phyloP scores from a whole-genome alignment of 2,113 vertebrate genomes.

The Thamnaconus septentrionalis region DNA sequence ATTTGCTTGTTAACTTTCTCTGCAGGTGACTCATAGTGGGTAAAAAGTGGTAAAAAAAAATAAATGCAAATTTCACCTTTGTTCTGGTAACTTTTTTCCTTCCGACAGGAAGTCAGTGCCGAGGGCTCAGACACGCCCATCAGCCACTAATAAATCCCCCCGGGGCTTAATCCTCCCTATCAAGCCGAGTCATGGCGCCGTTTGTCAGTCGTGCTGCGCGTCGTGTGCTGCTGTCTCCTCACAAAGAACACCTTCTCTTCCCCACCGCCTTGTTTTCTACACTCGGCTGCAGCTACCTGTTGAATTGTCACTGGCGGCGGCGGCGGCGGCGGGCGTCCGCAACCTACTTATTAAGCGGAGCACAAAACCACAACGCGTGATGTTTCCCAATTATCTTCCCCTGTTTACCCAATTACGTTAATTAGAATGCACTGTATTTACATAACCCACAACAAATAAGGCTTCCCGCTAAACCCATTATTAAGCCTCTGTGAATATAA shows the following conservation, averaged over 20 bases:
- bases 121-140: constrained; percentile 40
- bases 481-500: constrained; percentile 56
- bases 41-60: too few species aligned
- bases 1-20: too few species aligned
- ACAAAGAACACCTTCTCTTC: constrained; percentile 25
- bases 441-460: constrained; percentile 61
- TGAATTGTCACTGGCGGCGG: neutral
- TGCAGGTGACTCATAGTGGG: too few species aligned
- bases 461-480: constrained; percentile 53
- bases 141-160: constrained; percentile 44
- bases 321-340: constrained; percentile 5
- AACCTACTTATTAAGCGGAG: constrained; percentile 35
- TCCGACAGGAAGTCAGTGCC: constrained; percentile 26
- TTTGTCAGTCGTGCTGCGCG: constrained; percentile 28
- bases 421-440: constrained; percentile 66
- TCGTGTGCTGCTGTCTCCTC: constrained; percentile 6
- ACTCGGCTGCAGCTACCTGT: constrained; percentile 1
- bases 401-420: constrained; percentile 62
- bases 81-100: neutral
- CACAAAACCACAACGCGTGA: constrained; percentile 26
- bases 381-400: constrained; percentile 52
- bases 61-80: neutral
- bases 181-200: constrained; percentile 24
- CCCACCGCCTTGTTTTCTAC: constrained; percentile 12
- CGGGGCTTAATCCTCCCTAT: constrained; percentile 35